Percentiles rank a stretch among this genome's conserved stretches.
Conservation (phyloP, 2,113 vertebrate species). For the Hippocampus comes region DNA sequence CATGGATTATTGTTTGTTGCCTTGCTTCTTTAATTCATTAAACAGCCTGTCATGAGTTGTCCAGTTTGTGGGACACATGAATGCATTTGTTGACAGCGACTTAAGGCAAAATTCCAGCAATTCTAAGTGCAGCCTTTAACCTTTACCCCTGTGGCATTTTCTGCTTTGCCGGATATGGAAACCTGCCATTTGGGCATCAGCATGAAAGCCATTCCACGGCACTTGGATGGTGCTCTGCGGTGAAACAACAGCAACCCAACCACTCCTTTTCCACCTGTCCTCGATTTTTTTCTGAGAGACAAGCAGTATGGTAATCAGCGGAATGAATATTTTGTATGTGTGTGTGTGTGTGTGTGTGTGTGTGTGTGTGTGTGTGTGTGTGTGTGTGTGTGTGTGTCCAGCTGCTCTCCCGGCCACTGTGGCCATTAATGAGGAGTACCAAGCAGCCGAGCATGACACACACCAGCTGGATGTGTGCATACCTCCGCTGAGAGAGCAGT, state of each 20-base stretch:
- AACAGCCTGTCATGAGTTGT: background rate
- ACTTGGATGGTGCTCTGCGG: conserved; percentile 47
- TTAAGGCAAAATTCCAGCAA: conserved; percentile 48
- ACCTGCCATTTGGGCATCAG: conserved; percentile 54
- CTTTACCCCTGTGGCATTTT: conserved; percentile 56
- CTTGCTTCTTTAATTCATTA: background rate
- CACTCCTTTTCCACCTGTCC: conserved; percentile 25
- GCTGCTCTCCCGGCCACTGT: conserved; percentile 64
- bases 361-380: conserved; percentile 29
- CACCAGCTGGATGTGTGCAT: conserved; percentile 65
- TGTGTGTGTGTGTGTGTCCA: conserved; percentile 43
- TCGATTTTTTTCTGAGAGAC: conserved; percentile 45
- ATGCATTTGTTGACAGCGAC: conserved; percentile 43
- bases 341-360: conserved; percentile 23
- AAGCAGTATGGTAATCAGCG: conserved; percentile 56
- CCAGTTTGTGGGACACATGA: background rate
- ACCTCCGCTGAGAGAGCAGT: conserved; percentile 53
- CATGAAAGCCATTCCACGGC: conserved; percentile 53
- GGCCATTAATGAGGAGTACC: conserved; percentile 60
- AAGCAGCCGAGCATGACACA: conserved; percentile 64
- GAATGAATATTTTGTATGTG: conserved; percentile 48
- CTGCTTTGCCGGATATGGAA: conserved; percentile 59
- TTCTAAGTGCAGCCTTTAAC: conserved; percentile 44
- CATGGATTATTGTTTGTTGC: background rate
- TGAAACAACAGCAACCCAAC: conserved; percentile 43